Conservation (phyloP, 2,888 invertebrate genomes). For the Drosophila falleni region DNA sequence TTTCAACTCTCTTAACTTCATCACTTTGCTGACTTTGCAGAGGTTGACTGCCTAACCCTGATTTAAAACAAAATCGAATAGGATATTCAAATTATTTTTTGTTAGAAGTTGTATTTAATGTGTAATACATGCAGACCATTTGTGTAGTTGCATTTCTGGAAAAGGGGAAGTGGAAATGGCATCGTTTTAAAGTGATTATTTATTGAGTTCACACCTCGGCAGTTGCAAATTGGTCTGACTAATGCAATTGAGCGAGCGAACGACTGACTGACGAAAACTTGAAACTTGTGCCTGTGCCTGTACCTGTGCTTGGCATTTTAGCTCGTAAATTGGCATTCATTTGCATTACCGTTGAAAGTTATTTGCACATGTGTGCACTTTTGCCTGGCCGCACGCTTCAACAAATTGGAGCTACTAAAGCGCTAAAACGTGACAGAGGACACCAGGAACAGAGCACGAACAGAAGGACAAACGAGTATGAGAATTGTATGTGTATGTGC, state of each 20-base stretch:
- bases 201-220: constrained; percentile 66
- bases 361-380: constrained; percentile 78
- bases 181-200: constrained; percentile 34
- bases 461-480: neutral
- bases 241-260: constrained; percentile 53
- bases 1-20: no score
- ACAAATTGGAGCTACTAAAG: constrained; percentile 75
- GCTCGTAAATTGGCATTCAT: constrained; percentile 78
- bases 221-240: constrained; percentile 59
- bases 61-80: neutral
- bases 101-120: neutral
- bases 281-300: constrained; percentile 1
- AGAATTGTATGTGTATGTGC: neutral
- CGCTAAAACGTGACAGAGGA: constrained; percentile 74
- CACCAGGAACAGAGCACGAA: constrained; percentile 45
- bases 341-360: constrained; percentile 77
- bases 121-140: neutral
- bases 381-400: constrained; percentile 58
- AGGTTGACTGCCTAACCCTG: no score
- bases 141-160: neutral
- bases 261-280: constrained; percentile 23
- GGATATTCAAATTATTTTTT: neutral
- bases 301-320: constrained; percentile 28
- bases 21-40: neutral
- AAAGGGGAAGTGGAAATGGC: neutral